Base-by-base conservation (phyloP, 1,140 invertebrate species). In the Drosophila parvula region DNA sequence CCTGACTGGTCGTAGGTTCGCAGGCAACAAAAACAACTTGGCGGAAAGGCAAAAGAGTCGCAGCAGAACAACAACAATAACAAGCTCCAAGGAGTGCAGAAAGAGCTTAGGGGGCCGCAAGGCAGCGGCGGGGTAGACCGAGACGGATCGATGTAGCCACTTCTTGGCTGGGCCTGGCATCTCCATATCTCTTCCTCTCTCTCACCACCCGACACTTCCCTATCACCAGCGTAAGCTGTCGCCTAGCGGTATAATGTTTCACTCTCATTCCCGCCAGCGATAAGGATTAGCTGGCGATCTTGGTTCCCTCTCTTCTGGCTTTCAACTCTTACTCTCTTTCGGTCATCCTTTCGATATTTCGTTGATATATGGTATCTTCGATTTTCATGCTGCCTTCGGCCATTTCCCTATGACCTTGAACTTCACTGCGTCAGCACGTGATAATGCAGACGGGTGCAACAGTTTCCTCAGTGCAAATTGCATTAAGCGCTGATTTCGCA, bases 1-100 rank as follows among this genome's bases (percentile, higher is more conserved):
- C 53, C 51, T 53, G 76, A 77, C 82, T 85, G 82, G 82, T 85
- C 82, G 82, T 88, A 85, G 79, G 83, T 85, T 88, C 83, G 82
- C 74, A 85, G 59, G 70, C 80, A 79, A 84, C 76, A 65, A 83
- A 83, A 83, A 81, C 71, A 85, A 76, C 79, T 81, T 81, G 78
- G 78, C 22, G 58, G 69, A 75, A 70, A 75, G 63, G 64, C 57
- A 78, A 75, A 76, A 82, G 76, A 82, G 80, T 74, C 81, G 61
- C 81, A 82, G 58, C 67, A 65, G 81, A 47, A 64, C 48, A 41
- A 47, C 55, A 43, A 61, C 50, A 47, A 59, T 62, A 57, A 41
- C 44, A 59, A 40, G 65, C 58, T 34, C 14, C 47, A 62, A 34
- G 71, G 47, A 56, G 55, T 38, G 34, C 51, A 36, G 34, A 27